Percentiles rank a stretch among this genome's conserved stretches.
These are phyloP conservation scores for Melanostoma scalare DNA, from an alignment of 2,888 invertebrate genomes.

Conservation along the genomic window DNA sequence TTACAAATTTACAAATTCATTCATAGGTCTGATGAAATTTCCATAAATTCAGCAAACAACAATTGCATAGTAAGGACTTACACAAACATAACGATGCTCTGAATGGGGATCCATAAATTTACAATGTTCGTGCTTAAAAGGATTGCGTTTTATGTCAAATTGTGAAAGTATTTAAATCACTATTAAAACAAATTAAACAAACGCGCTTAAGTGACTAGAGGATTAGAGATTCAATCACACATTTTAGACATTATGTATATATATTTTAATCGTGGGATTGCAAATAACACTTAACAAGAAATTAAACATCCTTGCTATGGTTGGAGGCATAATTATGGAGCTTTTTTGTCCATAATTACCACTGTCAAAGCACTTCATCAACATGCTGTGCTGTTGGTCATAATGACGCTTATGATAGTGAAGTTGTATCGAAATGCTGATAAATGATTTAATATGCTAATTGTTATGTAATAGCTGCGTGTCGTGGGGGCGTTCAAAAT, in stretches of 20 bases:
- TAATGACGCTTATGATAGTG: constrained; percentile 18
- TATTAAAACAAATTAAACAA: background rate
- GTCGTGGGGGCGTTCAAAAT: background rate
- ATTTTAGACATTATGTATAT: constrained; percentile 28
- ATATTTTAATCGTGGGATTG: constrained; percentile 29
- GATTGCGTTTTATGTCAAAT: no score
- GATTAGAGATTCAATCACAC: constrained; percentile 15
- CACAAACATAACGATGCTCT: background rate
- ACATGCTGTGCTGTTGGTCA: constrained; percentile 12
- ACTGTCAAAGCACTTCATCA: constrained; percentile 27
- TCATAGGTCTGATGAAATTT: constrained; percentile 27
- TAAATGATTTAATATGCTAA: constrained; percentile 55
- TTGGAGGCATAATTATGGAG: background rate
- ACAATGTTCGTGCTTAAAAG: background rate
- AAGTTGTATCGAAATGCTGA: constrained; percentile 16
- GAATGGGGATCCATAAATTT: background rate
- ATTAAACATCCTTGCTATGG: constrained; percentile 41
- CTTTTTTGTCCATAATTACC: background rate
- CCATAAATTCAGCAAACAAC: constrained; percentile 29
- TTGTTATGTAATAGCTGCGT: constrained; percentile 49
- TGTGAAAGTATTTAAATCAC: no score
- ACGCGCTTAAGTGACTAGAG: background rate
- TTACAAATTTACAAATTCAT: constrained; percentile 46
- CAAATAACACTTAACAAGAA: constrained; percentile 30
- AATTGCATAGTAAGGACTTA: background rate